Conservation (phyloP, 2,888 invertebrate species). For the Mesochorus sp. region DNA sequence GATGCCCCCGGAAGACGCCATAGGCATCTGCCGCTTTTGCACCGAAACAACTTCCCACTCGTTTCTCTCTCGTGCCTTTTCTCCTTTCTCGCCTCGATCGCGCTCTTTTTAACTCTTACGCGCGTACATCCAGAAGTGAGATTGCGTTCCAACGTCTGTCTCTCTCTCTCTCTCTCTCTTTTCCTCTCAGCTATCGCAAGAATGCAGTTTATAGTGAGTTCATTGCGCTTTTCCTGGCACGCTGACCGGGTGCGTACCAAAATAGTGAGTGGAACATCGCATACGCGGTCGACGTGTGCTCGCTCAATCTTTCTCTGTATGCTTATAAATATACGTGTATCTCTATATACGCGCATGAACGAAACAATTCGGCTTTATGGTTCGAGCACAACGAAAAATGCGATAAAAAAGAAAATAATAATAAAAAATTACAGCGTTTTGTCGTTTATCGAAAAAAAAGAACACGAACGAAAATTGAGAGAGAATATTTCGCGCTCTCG, state of each 20-base stretch:
- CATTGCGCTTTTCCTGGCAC: conserved; percentile 73
- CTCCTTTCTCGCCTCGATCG: conserved; percentile 16
- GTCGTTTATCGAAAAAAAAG: conserved; percentile 19
- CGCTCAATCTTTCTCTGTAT: not conserved
- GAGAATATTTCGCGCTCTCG: conserved; percentile 19
- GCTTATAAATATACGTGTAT: not conserved
- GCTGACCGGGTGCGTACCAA: conserved; percentile 67
- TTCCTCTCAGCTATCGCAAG: conserved; percentile 62
- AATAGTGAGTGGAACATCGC: conserved; percentile 65
- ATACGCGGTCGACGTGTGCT: conserved; percentile 3
- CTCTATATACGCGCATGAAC: too few relatives aligned
- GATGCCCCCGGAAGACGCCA: conserved; percentile 52
- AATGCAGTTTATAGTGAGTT: conserved; percentile 70
- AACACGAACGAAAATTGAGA: conserved; percentile 7
- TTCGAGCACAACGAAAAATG: not conserved
- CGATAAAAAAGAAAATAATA: not conserved
- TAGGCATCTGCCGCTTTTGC: conserved; percentile 36
- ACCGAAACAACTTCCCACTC: conserved; percentile 52
- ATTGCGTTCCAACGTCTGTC: conserved; percentile 4
- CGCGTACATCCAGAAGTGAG: not conserved
- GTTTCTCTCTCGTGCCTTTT: conserved; percentile 11
- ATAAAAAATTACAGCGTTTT: not conserved
- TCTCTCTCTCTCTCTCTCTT: conserved; percentile 6
- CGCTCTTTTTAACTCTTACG: conserved; percentile 9
- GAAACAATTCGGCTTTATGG: not conserved